These are phyloP conservation scores for Macropis europaea DNA, from an alignment of 2,888 invertebrate species.

Conservation along the genomic window DNA sequence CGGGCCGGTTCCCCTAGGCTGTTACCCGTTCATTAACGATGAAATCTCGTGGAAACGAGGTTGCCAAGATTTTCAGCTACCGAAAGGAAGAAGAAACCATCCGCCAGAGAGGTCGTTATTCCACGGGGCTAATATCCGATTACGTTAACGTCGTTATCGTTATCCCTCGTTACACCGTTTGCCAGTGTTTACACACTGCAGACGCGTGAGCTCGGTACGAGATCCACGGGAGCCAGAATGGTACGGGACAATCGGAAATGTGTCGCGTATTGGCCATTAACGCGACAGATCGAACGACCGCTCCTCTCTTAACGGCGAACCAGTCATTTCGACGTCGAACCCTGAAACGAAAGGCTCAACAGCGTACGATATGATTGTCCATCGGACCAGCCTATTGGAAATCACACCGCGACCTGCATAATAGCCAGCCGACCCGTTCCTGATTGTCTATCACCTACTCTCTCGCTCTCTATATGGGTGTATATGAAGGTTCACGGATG, in stretches of 20 bases:
- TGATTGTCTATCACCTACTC: constrained; percentile 69
- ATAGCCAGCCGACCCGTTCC: neutral
- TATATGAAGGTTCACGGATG: too few relatives aligned
- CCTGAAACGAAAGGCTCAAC: constrained; percentile 21
- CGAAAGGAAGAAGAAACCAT: neutral
- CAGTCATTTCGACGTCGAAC: constrained; percentile 50
- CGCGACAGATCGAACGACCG: constrained; percentile 44
- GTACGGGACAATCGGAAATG: constrained; percentile 53
- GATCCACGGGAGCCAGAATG: constrained; percentile 21
- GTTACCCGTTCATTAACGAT: constrained; percentile 20
- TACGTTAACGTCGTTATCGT: constrained; percentile 36
- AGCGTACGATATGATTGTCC: constrained; percentile 13
- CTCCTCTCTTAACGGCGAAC: constrained; percentile 39
- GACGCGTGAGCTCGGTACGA: constrained; percentile 3
- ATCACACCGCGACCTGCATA: constrained; percentile 30
- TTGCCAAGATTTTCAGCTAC: neutral
- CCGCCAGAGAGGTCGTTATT: constrained; percentile 14
- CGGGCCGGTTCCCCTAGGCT: constrained; percentile 29
- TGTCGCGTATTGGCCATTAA: constrained; percentile 60
- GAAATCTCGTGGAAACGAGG: neutral
- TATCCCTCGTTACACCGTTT: constrained; percentile 4
- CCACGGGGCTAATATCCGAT: constrained; percentile 31
- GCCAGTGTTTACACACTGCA: constrained; percentile 18
- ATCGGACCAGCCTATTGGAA: constrained; percentile 51
- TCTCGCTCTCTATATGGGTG: too few relatives aligned